phyloP scores from a whole-genome alignment of 1,140 invertebrate genomes.

The Camponotus vicinus region DNA sequence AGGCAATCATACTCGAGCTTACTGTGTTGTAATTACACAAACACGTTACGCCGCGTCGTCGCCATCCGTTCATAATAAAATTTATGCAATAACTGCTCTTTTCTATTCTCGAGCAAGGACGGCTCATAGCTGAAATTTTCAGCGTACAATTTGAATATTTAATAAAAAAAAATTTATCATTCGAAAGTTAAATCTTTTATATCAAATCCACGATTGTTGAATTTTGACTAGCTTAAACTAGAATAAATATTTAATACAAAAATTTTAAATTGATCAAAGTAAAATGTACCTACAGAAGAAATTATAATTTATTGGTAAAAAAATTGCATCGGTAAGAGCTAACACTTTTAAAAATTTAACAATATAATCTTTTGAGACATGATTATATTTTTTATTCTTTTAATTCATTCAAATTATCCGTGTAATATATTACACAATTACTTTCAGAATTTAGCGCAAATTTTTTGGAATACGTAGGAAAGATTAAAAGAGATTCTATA shows the following conservation, averaged over 20 bases:
- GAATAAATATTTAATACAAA: background rate
- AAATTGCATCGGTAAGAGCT: too few species aligned
- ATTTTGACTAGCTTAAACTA: background rate
- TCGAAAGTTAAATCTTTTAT: background rate
- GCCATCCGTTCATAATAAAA: constrained; percentile 26
- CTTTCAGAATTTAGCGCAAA: background rate
- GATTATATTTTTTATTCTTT: background rate
- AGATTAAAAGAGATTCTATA: background rate
- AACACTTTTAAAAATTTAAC: background rate
- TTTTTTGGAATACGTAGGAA: background rate
- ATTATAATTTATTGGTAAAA: background rate
- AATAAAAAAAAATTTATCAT: background rate
- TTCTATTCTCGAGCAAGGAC: background rate
- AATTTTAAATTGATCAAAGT: background rate
- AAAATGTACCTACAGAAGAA: background rate
- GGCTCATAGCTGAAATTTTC: background rate
- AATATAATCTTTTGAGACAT: background rate
- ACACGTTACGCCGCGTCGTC: background rate
- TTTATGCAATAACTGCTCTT: background rate
- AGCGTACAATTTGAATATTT: background rate
- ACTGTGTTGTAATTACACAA: constrained; percentile 25
- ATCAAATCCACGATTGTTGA: background rate
- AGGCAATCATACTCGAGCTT: background rate
- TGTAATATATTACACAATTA: background rate
- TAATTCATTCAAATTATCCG: background rate